These are phyloP conservation scores for Caenorhabditis latens DNA, from an alignment of 1,140 invertebrate genomes.

Conservation along the genomic window DNA sequence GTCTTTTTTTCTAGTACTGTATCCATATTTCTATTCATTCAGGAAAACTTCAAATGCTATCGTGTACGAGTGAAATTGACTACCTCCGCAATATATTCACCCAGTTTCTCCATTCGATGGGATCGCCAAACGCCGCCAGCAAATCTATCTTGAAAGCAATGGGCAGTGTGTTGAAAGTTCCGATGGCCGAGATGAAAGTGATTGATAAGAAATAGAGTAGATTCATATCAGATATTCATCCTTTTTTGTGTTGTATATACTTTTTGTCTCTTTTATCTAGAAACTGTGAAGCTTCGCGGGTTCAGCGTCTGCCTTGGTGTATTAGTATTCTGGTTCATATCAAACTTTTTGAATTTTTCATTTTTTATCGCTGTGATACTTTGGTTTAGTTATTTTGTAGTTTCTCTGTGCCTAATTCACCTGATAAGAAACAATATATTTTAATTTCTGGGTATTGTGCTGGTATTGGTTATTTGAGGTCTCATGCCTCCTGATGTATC, in stretches of 20 bases:
- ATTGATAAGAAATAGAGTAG: conserved; percentile 43
- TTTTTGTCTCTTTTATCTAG: background rate
- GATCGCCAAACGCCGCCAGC: conserved; percentile 44
- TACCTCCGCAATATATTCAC: conserved; percentile 51
- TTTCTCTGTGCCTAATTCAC: background rate
- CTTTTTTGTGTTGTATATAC: background rate
- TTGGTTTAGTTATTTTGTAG: background rate
- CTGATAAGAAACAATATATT: background rate
- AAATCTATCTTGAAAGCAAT: conserved; percentile 31
- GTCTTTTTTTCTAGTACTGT: background rate
- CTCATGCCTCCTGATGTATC: background rate
- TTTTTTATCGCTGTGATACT: background rate
- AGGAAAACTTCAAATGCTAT: conserved; percentile 43
- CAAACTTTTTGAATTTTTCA: background rate
- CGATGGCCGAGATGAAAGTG: conserved; percentile 47
- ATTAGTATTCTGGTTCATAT: conserved; percentile 24
- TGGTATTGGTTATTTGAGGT: background rate
- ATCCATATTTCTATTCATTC: background rate
- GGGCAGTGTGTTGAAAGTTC: conserved; percentile 45
- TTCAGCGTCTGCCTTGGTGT: conserved; percentile 25
- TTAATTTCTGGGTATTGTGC: background rate
- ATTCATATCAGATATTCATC: background rate
- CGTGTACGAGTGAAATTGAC: conserved; percentile 30
- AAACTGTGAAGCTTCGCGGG: conserved; percentile 11
- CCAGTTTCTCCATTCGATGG: conserved; percentile 39